Percentiles rank a stretch among this genome's conserved stretches.
phyloP scores from a whole-genome alignment of 2,113 vertebrate species.

The Narcine bancroftii region DNA sequence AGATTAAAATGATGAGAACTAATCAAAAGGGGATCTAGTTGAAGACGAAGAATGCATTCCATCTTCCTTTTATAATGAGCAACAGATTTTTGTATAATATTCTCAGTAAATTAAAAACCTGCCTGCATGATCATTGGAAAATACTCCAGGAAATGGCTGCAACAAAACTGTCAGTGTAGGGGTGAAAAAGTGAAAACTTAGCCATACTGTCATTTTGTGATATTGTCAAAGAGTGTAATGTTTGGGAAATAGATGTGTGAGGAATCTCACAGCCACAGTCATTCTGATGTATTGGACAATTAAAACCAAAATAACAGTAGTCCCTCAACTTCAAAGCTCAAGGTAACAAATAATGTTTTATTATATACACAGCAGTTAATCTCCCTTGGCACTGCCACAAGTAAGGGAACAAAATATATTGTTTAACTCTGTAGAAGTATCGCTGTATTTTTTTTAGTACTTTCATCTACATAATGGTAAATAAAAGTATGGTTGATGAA shows the following conservation, averaged over 20 bases:
- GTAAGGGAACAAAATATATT: not conserved
- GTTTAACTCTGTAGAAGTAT: not conserved
- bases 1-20: not conserved
- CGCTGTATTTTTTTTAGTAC: not conserved
- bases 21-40: not conserved
- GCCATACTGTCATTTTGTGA: not conserved
- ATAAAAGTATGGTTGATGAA: too few relatives aligned
- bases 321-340: conserved; percentile 24
- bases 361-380: conserved; percentile 7
- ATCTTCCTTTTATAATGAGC: not conserved
- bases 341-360: conserved; percentile 17
- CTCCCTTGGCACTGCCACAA: not conserved
- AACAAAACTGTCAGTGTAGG: not conserved
- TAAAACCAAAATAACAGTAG: conserved; percentile 34
- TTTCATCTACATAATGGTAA: not conserved
- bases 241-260: conserved; percentile 16
- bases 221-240: not conserved
- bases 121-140: not conserved
- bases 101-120: not conserved
- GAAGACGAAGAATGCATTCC: not conserved
- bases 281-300: conserved; percentile 34
- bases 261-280: conserved; percentile 23
- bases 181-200: conserved; percentile 1
- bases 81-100: not conserved
- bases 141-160: not conserved